Base-by-base conservation (phyloP, 2,888 invertebrate species). In the Mallateleia sp. region DNA sequence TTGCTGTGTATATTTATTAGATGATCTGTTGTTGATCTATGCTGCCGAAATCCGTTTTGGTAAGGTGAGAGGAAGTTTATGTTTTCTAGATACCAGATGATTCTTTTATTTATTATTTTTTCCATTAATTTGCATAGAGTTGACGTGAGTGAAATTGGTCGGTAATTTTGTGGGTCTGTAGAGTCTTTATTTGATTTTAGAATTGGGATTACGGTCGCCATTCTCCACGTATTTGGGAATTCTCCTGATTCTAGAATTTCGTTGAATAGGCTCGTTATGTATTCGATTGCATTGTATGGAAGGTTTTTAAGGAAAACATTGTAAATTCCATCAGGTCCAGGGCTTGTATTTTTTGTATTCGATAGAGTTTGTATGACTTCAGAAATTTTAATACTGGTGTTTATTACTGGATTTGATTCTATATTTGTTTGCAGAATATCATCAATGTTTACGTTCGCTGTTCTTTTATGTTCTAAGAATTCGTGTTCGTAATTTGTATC, bases 301-400 rank as follows among this genome's bases (percentile, higher is more conserved):
- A 87, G 38, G 3, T 83, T 28, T 83, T 87, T 86, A 0, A 86
- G 56, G 2, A 79, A 50, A 0, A 79, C 64, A 14, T 78, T 85
- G 0, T 11, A 14, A 0, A 79, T 89, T n/a, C 47, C 64, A 32
- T 91, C 90, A 0, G 88, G 89, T 0, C 87, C 89, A 5, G 89
- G 86, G 32, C 81, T 82, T 15, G 80, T 47, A 22, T 87, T 89
- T 67, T 81, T 79, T 1, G 78, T 52, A 6, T 22, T 54, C 4
- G 54, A 24, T 2, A 64, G 38, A 24, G 22, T 24, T 25, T 24
- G 4, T 9, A 11, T 45, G 25, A 64, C 18, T 45, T 64, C 60
- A 15, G 42, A 11, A 20, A 20, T 1, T 11, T 38, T 4, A 11
- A 62, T 62, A 14, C 38, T 20, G 4, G 6, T 6, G 18, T 62